Conservation (phyloP, 2,113 vertebrate species). For the Tonatia bakeri region DNA sequence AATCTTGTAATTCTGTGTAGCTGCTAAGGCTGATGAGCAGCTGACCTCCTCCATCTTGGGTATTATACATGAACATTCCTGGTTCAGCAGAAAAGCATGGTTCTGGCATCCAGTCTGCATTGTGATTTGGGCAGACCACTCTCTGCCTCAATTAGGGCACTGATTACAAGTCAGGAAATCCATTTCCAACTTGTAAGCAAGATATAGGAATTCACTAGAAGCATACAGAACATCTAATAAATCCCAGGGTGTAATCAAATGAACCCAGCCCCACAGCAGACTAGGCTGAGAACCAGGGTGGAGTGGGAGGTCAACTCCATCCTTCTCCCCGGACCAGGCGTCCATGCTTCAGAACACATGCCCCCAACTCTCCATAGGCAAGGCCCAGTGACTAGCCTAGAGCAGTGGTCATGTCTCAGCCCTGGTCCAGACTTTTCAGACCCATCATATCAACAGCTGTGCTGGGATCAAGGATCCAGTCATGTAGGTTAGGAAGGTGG, state of each 20-base stretch:
- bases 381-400: not conserved
- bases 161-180: not conserved
- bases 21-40: not conserved
- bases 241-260: not conserved
- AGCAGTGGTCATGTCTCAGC: not conserved
- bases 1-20: not conserved
- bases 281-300: not conserved
- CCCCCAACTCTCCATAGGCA: not conserved
- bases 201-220: not conserved
- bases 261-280: not conserved
- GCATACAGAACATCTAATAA: not conserved
- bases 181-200: not conserved
- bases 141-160: not conserved
- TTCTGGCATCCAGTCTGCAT: not conserved
- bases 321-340: not conserved
- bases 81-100: not conserved
- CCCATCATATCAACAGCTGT: not conserved
- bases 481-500: not conserved
- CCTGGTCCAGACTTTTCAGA: not conserved
- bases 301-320: not conserved
- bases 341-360: not conserved
- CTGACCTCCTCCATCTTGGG: not conserved
- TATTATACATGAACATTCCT: not conserved
- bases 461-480: not conserved
- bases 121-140: not conserved